These are phyloP conservation scores for Leptodactylus fallax DNA, from an alignment of 2,797 vertebrate genomes.

Conservation along the genomic window DNA sequence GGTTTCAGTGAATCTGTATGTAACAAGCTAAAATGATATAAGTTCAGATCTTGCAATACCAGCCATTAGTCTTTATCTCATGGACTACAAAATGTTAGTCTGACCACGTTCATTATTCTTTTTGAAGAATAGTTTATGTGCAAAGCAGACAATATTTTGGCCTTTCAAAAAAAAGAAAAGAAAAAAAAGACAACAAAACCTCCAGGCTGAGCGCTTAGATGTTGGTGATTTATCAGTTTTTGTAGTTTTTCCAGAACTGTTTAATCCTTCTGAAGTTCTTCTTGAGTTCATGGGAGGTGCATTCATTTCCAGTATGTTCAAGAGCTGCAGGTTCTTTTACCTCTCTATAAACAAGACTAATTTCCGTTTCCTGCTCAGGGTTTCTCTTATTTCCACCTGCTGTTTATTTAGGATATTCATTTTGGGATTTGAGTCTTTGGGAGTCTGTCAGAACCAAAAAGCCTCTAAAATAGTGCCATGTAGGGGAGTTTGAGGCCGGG, in stretches of 20 bases:
- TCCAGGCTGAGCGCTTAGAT: constrained; percentile 15
- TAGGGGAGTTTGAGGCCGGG: no score
- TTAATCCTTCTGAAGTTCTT: constrained; percentile 39
- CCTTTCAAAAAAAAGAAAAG: constrained; percentile 25
- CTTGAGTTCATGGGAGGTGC: constrained; percentile 18
- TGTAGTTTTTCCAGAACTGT: constrained; percentile 12
- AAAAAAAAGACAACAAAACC: no score
- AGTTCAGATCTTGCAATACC: background rate
- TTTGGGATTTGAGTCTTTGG: background rate
- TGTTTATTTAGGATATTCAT: background rate
- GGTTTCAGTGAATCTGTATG: background rate
- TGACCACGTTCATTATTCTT: constrained; percentile 35
- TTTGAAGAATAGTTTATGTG: constrained; percentile 31
- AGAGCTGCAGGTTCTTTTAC: constrained; percentile 18
- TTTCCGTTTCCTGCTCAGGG: background rate
- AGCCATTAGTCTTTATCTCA: background rate
- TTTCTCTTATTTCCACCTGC: constrained; percentile 21
- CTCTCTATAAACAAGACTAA: background rate
- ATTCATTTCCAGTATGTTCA: constrained; percentile 19
- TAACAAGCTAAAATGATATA: background rate
- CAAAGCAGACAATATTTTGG: constrained; percentile 39
- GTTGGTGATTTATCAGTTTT: constrained; percentile 24
- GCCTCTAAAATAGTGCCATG: no score
- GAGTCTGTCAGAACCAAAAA: no score
- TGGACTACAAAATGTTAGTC: background rate